Evolutionary conservation across 2,797 vertebrate genomes (phyloP).

Genomic region (Ptychobarbus kaznakovi): DNA sequence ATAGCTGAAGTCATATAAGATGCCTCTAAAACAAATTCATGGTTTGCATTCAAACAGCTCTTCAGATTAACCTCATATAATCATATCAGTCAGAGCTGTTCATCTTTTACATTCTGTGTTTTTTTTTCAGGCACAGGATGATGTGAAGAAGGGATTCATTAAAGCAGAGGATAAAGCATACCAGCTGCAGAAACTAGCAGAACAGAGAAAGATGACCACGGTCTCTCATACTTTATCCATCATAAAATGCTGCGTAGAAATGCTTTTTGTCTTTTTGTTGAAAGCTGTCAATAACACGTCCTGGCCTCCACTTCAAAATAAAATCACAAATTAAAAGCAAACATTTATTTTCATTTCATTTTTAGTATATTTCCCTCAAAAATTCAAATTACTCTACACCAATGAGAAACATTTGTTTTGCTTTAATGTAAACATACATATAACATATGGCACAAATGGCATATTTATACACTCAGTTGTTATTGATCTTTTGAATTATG

Average conservation of each 20-base stretch:
- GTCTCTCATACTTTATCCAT: constrained; percentile 30
- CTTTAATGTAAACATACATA: background rate
- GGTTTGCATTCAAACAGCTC: background rate
- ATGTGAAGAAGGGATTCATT: constrained; percentile 93
- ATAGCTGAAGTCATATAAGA: background rate
- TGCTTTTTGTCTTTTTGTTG: background rate
- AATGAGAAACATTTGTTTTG: too few species aligned
- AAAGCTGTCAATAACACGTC: background rate
- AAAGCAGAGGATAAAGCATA: constrained; percentile 96
- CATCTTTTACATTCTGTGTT: background rate
- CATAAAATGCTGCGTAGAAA: background rate
- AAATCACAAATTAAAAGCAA: background rate
- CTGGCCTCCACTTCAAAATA: background rate
- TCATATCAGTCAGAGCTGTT: background rate
- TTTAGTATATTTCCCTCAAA: background rate
- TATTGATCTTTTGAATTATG: background rate
- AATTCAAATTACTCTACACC: background rate
- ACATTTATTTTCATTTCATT: background rate
- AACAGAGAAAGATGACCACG: constrained; percentile 87
- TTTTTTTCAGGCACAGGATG: constrained; percentile 86
- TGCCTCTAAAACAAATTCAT: background rate
- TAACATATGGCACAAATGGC: background rate
- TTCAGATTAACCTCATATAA: background rate
- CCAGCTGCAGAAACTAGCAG: constrained; percentile 93
- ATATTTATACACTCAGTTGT: background rate